A percentile compares a stretch with the other conserved stretches of the same genome.
Conservation (phyloP, 2,888 invertebrate genomes). For the Oscheius sp. region DNA sequence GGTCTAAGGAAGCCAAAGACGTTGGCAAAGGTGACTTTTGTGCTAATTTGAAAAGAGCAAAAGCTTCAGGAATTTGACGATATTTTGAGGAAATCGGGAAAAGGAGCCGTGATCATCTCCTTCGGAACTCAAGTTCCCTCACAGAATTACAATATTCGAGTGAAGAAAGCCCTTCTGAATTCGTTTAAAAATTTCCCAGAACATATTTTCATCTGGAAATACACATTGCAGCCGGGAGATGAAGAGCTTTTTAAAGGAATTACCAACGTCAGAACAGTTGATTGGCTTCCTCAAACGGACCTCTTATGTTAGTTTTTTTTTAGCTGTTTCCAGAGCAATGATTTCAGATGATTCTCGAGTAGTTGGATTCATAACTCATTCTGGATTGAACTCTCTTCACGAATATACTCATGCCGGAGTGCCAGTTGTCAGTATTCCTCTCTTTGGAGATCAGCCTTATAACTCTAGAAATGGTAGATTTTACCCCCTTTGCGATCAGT, state of each 20-base stretch:
- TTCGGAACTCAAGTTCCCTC: slow-evolving; percentile 45
- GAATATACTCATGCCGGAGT: slow-evolving; percentile 42
- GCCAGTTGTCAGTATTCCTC: slow-evolving; percentile 42
- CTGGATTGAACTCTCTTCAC: slow-evolving; percentile 45
- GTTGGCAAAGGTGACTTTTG: neutral
- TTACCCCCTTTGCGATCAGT: neutral
- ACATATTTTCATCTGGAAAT: slow-evolving; percentile 57
- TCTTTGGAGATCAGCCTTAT: slow-evolving; percentile 49
- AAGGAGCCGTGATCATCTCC: slow-evolving; percentile 43
- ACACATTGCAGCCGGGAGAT: slow-evolving; percentile 36
- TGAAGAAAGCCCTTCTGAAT: slow-evolving; percentile 42
- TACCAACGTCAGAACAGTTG: slow-evolving; percentile 37
- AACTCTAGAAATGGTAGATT: slow-evolving; percentile 42
- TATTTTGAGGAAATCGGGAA: neutral
- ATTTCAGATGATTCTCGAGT: slow-evolving; percentile 41
- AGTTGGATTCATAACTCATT: slow-evolving; percentile 45
- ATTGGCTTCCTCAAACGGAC: slow-evolving; percentile 56
- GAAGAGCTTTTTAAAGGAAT: slow-evolving; percentile 34
- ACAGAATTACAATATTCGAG: slow-evolving; percentile 33
- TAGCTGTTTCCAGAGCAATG: neutral
- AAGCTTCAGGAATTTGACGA: neutral
- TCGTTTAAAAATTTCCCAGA: slow-evolving; percentile 51
- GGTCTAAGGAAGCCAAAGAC: slow-evolving; percentile 39
- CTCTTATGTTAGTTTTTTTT: slow-evolving; percentile 37
- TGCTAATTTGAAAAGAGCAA: neutral